phyloP scores from a whole-genome alignment of 2,797 vertebrate genomes.

The Streptopelia turtur region DNA sequence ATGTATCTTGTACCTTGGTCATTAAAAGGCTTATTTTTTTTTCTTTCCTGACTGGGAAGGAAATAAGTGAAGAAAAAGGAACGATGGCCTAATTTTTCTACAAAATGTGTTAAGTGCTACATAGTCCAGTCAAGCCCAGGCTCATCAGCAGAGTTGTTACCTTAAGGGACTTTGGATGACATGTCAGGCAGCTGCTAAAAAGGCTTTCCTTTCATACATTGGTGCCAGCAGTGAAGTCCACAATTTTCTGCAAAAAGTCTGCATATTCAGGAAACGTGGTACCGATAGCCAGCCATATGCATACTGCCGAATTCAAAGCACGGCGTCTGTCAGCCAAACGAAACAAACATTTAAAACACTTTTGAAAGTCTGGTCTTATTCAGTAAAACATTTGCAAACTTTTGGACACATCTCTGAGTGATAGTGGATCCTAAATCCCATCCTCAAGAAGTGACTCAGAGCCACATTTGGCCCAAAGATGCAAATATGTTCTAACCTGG shows the following conservation, averaged over 20 bases:
- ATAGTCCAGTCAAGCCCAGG: neutral
- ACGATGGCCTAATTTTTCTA: neutral
- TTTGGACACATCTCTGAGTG: neutral
- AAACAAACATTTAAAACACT: neutral
- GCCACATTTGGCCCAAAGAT: neutral
- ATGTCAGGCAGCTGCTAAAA: neutral
- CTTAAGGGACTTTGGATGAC: neutral
- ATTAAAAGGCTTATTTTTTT: neutral
- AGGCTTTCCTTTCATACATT: neutral
- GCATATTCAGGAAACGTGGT: accelerated
- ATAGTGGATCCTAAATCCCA: neutral
- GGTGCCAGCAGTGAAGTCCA: neutral
- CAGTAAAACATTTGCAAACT: neutral
- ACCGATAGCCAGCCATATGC: neutral
- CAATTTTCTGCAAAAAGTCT: neutral
- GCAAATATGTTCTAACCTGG: neutral
- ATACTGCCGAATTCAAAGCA: neutral
- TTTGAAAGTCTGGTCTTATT: neutral
- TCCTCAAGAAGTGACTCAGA: neutral
- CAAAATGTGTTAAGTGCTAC: neutral
- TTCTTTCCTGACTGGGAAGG: neutral
- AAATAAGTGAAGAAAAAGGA: accelerated
- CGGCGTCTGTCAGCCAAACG: neutral
- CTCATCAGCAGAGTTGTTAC: neutral
- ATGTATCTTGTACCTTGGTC: neutral